Evolutionary conservation across 2,113 vertebrate genomes (phyloP).

Genomic region (Ifrita kowaldi): DNA sequence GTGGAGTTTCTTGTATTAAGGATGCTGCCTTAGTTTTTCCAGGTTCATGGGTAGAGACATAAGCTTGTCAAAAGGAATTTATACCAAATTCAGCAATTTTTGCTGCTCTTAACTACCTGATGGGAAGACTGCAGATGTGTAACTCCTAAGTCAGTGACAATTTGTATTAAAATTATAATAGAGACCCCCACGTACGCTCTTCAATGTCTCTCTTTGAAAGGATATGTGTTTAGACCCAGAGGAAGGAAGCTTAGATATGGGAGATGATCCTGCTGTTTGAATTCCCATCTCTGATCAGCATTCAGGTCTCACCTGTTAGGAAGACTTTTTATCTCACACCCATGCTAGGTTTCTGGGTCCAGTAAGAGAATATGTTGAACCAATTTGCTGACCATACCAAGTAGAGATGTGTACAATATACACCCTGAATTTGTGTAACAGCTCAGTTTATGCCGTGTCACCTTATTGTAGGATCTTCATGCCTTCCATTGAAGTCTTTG

Average conservation of each 20-base stretch:
- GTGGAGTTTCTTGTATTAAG: neutral
- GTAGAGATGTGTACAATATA: neutral
- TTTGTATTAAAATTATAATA: neutral
- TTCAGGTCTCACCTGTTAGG: neutral
- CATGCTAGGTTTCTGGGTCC: neutral
- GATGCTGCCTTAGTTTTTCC: neutral
- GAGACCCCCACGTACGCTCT: neutral
- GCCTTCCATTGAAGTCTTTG: neutral
- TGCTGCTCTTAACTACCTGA: neutral
- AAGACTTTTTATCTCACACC: neutral
- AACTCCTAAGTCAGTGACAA: neutral
- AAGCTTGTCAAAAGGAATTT: neutral
- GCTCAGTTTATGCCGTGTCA: accelerated
- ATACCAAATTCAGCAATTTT: neutral
- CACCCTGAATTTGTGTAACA: neutral
- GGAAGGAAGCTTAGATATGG: neutral
- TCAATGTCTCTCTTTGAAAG: neutral
- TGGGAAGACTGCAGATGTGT: neutral
- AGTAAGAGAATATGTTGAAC: neutral
- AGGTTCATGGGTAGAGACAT: neutral
- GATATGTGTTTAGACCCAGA: neutral
- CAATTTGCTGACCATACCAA: neutral
- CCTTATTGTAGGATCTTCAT: neutral
- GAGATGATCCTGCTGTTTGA: neutral
- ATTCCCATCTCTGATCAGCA: neutral